A percentile compares a stretch with the other conserved stretches of the same genome.
Evolutionary conservation across 2,888 invertebrate species (phyloP).

Genomic region (Eristalis intricaria): DNA sequence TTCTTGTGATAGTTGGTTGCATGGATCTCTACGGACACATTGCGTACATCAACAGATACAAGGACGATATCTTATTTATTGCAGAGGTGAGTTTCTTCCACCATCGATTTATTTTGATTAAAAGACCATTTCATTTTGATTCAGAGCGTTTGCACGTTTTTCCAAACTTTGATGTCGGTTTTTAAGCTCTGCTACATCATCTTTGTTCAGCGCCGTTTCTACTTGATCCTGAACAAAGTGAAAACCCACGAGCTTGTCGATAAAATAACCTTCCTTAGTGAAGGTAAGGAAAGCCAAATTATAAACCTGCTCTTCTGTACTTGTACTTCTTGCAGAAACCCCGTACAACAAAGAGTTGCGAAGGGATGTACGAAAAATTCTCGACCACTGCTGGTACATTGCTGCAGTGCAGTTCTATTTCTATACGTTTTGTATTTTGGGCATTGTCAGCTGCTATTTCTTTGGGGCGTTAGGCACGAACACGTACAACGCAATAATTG

Average conservation of each 20-base stretch:
- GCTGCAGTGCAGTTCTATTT: conserved; percentile 75
- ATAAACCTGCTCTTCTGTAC: too few relatives aligned
- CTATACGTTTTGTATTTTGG: conserved; percentile 73
- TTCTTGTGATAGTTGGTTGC: conserved; percentile 27
- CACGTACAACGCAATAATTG: conserved; percentile 72
- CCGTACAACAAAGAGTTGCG: conserved; percentile 72
- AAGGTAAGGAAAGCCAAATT: not conserved
- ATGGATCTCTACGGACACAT: conserved; percentile 11
- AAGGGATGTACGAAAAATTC: conserved; percentile 72
- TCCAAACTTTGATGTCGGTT: conserved; percentile 37
- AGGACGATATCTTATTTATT: conserved; percentile 10
- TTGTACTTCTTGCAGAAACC: conserved; percentile 71
- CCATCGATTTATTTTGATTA: not conserved
- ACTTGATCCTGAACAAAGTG: conserved; percentile 3
- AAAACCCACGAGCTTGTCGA: conserved; percentile 44
- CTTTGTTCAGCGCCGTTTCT: conserved; percentile 35
- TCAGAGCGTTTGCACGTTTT: conserved; percentile 39
- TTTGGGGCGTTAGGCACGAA: conserved; percentile 72
- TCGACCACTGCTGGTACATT: conserved; percentile 74
- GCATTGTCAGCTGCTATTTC: conserved; percentile 74
- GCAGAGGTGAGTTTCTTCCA: conserved; percentile 13
- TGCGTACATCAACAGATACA: conserved; percentile 1
- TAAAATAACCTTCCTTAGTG: conserved; percentile 14
- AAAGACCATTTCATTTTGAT: not conserved
- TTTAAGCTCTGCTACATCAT: conserved; percentile 37